Evolutionary conservation across 1,140 invertebrate species (phyloP).

Genomic region (Magallana gigas): DNA sequence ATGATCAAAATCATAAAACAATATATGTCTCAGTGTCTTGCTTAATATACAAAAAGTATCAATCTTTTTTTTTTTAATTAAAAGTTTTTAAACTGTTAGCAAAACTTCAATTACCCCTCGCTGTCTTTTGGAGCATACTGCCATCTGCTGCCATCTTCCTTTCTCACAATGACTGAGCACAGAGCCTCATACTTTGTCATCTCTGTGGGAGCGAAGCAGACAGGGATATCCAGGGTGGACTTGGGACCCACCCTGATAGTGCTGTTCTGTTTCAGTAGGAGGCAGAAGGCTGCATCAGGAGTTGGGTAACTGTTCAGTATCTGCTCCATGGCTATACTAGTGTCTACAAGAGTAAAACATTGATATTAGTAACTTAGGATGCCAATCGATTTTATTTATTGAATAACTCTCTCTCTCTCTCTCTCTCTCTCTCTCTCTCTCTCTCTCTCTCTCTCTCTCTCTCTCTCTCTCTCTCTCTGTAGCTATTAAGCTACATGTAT

Average conservation of each 20-base stretch:
- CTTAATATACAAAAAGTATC: no score
- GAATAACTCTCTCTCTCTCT: background rate
- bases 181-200: conserved; percentile 75
- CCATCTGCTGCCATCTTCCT: conserved; percentile 72
- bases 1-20: no score
- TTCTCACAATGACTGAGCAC: conserved; percentile 71
- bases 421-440: no score
- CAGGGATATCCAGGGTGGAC: conserved; percentile 77
- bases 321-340: conserved; percentile 56
- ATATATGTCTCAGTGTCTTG: no score
- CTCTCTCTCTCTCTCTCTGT: no score
- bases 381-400: no score
- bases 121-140: conserved; percentile 66
- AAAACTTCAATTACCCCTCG: conserved; percentile 59
- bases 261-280: conserved; percentile 74
- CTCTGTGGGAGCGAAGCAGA: conserved; percentile 77
- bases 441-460: no score
- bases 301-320: conserved; percentile 48
- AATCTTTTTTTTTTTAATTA: no score
- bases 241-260: conserved; percentile 75
- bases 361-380: background rate
- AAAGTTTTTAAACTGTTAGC: no score
- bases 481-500: no score
- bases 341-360: conserved; percentile 50
- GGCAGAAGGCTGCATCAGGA: conserved; percentile 72